Evolutionary conservation across 2,113 vertebrate species (phyloP), one percentile per base, ranked within the genome.

Genomic region (Carassius carassius): DNA sequence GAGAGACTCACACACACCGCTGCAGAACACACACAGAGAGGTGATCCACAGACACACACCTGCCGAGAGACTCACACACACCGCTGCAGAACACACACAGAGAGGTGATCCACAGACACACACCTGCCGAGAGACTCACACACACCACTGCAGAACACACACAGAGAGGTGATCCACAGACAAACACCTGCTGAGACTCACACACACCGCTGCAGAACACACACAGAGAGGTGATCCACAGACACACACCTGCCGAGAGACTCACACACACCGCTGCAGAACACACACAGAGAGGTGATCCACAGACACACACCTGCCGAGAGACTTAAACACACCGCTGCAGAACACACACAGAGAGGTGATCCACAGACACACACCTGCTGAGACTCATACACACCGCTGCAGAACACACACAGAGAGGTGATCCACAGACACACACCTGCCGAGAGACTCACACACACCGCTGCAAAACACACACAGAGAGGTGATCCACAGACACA

Each of bases 171-270:
- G 29, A 29, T 29, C 1, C 29, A 29, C 29, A 29, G 1, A 29
- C n/a, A n/a, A n/a, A n/a, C n/a, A n/a, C n/a, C n/a, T n/a, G n/a
- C n/a, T n/a, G 69, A 72, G 69, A 94, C 96, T 0, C 92, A 11
- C 93, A 90, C 77, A 91, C 95, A 79, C 94, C 96, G 0, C 89
- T 93, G 56, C 92, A 91, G 56, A 90, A 67, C 77, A 87, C 86
- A 89, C 89, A 76, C 89, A 95, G 95, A 29, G 29, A 29, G 29
- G 29, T 29, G 29, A 29, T 29, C 1, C 29, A 29, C 29, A 29
- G 1, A 29, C n/a, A n/a, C 98, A 0, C 97, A 97, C 90, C 93
- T 98, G 87, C 94, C 97, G 1, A 72, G 69, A 72, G 69, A 94
- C 96, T 0, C 92, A 11, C 93, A 90, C 77, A 91, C 95, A 79